These are phyloP conservation scores for Eospalax fontanierii DNA, from an alignment of 2,797 vertebrate species.

Conservation along the genomic window DNA sequence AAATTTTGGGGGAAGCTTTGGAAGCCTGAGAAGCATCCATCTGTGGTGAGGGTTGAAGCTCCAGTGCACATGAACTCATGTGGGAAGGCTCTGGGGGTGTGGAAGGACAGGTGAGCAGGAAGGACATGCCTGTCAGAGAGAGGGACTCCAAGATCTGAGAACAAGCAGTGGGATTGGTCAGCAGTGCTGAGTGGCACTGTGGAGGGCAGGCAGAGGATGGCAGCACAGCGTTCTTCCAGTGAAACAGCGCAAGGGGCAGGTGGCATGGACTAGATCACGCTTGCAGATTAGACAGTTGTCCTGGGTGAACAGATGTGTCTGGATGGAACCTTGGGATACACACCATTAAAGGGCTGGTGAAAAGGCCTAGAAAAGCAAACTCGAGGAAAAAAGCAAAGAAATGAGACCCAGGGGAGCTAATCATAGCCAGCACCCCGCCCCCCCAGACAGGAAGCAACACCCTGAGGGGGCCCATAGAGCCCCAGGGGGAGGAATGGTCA, in stretches of 20 bases:
- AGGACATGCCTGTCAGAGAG: background rate
- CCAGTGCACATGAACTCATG: background rate
- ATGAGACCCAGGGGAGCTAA: background rate
- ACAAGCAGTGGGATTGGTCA: background rate
- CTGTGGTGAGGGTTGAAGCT: background rate
- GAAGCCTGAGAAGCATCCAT: background rate
- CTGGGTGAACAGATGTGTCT: background rate
- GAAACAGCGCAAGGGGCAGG: background rate
- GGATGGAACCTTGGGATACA: background rate
- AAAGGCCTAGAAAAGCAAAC: background rate
- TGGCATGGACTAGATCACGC: background rate
- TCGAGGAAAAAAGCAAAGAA: background rate
- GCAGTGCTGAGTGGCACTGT: background rate
- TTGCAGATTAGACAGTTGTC: background rate
- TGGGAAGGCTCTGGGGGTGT: background rate
- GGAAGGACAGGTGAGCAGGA: background rate
- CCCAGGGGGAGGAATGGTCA: background rate
- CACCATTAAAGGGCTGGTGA: background rate
- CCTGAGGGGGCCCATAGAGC: background rate
- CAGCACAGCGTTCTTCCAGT: rapidly evolving
- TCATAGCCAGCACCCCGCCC: background rate
- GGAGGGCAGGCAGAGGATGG: background rate
- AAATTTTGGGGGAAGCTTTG: background rate
- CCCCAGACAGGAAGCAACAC: background rate
- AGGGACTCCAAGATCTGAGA: background rate